These are phyloP conservation scores for Sympetrum striolatum DNA, from an alignment of 2,888 invertebrate species.

Conservation along the genomic window DNA sequence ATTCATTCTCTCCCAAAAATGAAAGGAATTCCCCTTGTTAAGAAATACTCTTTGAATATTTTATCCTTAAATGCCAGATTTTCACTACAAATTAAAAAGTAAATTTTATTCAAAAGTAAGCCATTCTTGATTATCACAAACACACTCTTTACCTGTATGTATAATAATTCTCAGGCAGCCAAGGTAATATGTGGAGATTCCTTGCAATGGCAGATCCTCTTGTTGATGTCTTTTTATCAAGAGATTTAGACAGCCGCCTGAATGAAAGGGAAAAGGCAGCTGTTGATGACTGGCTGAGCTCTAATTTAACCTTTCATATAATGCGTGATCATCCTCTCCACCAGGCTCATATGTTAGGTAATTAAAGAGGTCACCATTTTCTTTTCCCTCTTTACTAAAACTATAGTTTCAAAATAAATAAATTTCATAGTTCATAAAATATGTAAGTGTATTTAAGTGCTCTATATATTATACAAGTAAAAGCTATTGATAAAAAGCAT, in stretches of 20 bases:
- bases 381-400: too few species aligned
- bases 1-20: too few species aligned
- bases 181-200: conserved; percentile 47
- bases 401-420: too few species aligned
- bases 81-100: background rate
- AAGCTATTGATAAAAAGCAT: too few species aligned
- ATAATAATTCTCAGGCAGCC: conserved; percentile 19
- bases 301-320: conserved; percentile 48
- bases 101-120: background rate
- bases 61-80: background rate
- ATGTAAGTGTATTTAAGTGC: too few species aligned
- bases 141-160: background rate
- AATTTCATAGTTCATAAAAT: too few species aligned
- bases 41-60: too few species aligned
- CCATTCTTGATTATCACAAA: background rate
- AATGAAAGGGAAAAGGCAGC: conserved; percentile 49
- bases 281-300: conserved; percentile 49
- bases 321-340: conserved; percentile 50
- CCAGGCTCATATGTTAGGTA: conserved; percentile 31
- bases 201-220: conserved; percentile 48
- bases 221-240: conserved; percentile 48
- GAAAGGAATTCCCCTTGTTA: too few species aligned
- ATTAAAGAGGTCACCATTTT: background rate
- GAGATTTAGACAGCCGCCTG: conserved; percentile 49
- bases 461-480: too few species aligned